A percentile compares a stretch with the other conserved stretches of the same genome.
These are phyloP conservation scores for Galerucella nymphaeae DNA, from an alignment of 2,888 invertebrate species.

Conservation along the genomic window DNA sequence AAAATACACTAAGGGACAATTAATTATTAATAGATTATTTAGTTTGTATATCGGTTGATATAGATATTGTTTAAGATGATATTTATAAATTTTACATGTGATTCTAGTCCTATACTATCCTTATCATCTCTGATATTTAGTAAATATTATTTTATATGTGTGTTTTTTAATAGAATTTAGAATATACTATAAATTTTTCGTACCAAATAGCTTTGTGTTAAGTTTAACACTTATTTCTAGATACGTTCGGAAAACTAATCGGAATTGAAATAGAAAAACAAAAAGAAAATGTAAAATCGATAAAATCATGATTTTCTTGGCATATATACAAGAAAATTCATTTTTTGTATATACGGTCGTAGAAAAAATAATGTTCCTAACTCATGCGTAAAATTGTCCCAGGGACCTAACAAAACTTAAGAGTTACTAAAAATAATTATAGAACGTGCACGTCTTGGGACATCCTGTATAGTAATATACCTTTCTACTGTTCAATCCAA, in stretches of 20 bases:
- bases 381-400: too few species aligned
- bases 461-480: too few species aligned
- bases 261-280: not conserved
- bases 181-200: constrained; percentile 49
- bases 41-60: constrained; percentile 29
- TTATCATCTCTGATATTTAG: constrained; percentile 45
- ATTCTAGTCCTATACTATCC: constrained; percentile 54
- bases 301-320: too few species aligned
- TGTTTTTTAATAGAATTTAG: constrained; percentile 50
- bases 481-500: too few species aligned
- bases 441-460: too few species aligned
- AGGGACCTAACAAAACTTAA: too few species aligned
- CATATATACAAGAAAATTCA: too few species aligned
- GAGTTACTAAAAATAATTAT: too few species aligned
- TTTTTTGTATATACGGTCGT: too few species aligned
- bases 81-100: constrained; percentile 52
- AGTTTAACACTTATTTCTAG: not conserved
- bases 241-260: not conserved
- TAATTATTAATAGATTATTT: constrained; percentile 16
- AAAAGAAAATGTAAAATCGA: not conserved
- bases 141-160: constrained; percentile 40
- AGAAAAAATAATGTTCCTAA: too few species aligned
- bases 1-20: not conserved
- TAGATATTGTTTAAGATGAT: constrained; percentile 50
- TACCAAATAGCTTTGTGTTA: constrained; percentile 49